A percentile compares a stretch with the other conserved stretches of the same genome.
phyloP scores from a whole-genome alignment of 1,140 invertebrate genomes.

The Rhyzopertha dominica region DNA sequence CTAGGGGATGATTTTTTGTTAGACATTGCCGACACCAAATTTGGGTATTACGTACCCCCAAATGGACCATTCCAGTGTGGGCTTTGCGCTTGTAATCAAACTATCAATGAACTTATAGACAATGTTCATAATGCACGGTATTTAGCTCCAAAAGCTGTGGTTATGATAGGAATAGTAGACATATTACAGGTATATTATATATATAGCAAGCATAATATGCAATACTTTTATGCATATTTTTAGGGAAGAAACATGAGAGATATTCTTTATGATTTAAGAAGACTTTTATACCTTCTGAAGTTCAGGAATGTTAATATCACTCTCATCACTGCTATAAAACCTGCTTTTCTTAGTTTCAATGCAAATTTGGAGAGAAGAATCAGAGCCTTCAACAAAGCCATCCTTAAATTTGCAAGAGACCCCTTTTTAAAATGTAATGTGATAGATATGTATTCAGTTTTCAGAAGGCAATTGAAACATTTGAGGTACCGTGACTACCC shows the following conservation, averaged over 20 bases:
- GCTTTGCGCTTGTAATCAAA: constrained; percentile 19
- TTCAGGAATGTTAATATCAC: constrained; percentile 25
- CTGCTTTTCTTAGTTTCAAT: constrained; percentile 21
- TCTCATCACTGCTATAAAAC: constrained; percentile 27
- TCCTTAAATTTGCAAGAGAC: constrained; percentile 15
- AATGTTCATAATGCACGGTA: constrained; percentile 18
- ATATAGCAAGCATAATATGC: background rate
- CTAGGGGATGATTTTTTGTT: constrained; percentile 32
- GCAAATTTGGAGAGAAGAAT: constrained; percentile 16
- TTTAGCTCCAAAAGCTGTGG: constrained; percentile 29
- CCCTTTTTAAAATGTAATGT: constrained; percentile 23
- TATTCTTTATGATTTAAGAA: constrained; percentile 27
- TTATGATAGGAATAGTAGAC: constrained; percentile 31
- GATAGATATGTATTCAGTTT: constrained; percentile 30
- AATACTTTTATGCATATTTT: constrained; percentile 4
- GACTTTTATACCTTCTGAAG: constrained; percentile 24
- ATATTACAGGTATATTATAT: constrained; percentile 18
- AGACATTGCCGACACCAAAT: constrained; percentile 30
- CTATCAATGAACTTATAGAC: constrained; percentile 24
- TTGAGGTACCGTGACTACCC: no score
- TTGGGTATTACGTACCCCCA: constrained; percentile 28
- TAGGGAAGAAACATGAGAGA: constrained; percentile 23
- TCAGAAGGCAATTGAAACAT: constrained; percentile 21
- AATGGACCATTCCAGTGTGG: constrained; percentile 28
- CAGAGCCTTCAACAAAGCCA: constrained; percentile 27